Evolutionary conservation across 1,140 invertebrate species (phyloP).

Genomic region (Thalassaphorura encarpata): DNA sequence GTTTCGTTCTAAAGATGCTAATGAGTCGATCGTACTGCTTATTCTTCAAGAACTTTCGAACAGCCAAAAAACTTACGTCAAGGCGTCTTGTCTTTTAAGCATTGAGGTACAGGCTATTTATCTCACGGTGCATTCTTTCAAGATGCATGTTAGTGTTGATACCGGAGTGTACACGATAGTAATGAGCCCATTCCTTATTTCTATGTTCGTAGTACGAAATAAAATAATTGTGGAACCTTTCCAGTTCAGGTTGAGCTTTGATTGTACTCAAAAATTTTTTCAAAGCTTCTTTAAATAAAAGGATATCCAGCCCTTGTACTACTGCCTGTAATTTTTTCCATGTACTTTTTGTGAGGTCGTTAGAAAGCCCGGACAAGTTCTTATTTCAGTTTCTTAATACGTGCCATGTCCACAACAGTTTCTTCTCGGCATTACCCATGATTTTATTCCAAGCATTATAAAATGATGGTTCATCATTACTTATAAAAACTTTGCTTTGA

Average conservation of each 20-base stretch:
- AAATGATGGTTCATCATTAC: constrained; percentile 1
- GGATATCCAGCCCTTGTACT: neutral
- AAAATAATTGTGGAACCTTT: neutral
- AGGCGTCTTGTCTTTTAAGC: neutral
- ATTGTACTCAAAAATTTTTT: neutral
- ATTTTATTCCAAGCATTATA: constrained; percentile 2
- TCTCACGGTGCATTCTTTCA: neutral
- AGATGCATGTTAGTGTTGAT: constrained; percentile 5
- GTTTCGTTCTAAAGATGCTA: neutral
- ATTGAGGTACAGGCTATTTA: neutral
- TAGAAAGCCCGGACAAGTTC: neutral
- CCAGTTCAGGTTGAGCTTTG: neutral
- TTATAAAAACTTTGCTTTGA: neutral
- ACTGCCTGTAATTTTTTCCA: neutral
- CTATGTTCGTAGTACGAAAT: neutral
- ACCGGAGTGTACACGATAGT: neutral
- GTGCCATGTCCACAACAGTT: neutral
- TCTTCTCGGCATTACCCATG: neutral
- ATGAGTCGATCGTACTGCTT: neutral
- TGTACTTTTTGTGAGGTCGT: neutral
- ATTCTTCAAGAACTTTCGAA: neutral
- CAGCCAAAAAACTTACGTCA: neutral
- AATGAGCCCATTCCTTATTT: neutral
- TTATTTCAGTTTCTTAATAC: neutral
- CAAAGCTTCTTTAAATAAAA: neutral